Evolutionary conservation across 1,140 invertebrate genomes (phyloP).

Genomic region (Hirudo medicinalis): DNA sequence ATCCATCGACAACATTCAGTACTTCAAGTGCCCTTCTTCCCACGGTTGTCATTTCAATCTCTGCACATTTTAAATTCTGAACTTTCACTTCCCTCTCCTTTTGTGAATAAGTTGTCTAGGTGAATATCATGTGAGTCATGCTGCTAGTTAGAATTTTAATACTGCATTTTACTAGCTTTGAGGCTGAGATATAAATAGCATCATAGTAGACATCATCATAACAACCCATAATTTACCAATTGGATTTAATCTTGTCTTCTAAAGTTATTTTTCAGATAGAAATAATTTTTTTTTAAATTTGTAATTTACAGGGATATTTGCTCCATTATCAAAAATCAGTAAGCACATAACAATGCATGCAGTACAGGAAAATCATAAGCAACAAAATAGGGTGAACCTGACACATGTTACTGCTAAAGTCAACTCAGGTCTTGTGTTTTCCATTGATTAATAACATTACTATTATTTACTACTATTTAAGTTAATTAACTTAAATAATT

Average conservation of each 20-base stretch:
- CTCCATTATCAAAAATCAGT: slow-evolving; percentile 41
- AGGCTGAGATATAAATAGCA: no score
- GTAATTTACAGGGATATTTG: slow-evolving; percentile 39
- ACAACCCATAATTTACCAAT: no score
- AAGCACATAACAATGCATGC: slow-evolving; percentile 12
- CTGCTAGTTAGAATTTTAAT: no score
- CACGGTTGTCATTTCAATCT: slow-evolving; percentile 29
- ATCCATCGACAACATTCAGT: slow-evolving; percentile 37
- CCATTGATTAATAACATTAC: slow-evolving; percentile 1
- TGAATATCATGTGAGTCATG: no score
- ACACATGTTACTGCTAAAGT: slow-evolving; percentile 32
- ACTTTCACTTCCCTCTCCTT: neutral
- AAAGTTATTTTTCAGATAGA: no score
- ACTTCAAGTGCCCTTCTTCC: slow-evolving; percentile 36
- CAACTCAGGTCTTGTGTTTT: slow-evolving; percentile 27
- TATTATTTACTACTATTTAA: no score
- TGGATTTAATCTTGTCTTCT: no score
- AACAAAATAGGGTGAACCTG: slow-evolving; percentile 23
- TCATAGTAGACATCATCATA: no score
- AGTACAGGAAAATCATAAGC: slow-evolving; percentile 21
- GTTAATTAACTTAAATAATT: no score
- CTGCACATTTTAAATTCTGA: neutral
- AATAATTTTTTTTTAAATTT: neutral
- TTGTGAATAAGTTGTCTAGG: no score
- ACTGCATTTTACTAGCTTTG: no score